Base-by-base conservation (phyloP, 1,140 invertebrate genomes). In the Pogonomyrmex barbatus region DNA sequence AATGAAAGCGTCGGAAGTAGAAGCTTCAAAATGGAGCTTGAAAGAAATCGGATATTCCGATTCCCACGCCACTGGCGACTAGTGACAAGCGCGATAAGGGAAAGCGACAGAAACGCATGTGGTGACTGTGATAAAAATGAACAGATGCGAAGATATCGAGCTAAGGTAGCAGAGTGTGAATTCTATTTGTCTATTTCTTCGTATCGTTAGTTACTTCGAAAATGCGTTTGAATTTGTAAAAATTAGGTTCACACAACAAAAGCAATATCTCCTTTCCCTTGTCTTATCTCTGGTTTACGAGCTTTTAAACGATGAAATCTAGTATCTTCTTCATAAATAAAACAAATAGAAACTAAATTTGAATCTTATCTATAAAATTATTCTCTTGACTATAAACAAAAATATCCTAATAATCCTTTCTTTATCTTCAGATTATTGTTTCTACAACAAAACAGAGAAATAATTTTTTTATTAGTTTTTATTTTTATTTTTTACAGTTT, bases 71-170 rank as follows among this genome's bases (percentile, higher is more conserved):
- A 89, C 56, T 87, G 89, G 30, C 47, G 17, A 62, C 30, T 65
- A 52, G 24, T 65, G 85, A 89, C 86, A 87, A 84, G 52, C 33
- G n/a, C 52, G 89, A 90, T 90, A 90, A 90, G 79, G 36, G 24
- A 47, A 81, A 45, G 12, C 24, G 76, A 50, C 54, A 76, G 67
- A 60, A 24, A 82, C 75, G 75, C 75, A 71, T 73, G 85, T 78
- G 73, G 9, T 76, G 67, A 76, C 65, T 60, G 67, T 84, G 88
- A 89, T 90, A 90, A 90, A 90, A 81, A 42, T 63, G 79, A 90
- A 89, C 89, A 90, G 88, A 90, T 89, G 88, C 68, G 78, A 36
- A 75, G 81, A 87, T 89, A 87, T 83, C 70, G 36, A 14, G 60
- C 82, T 75, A 71, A 71, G 67, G 67, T 67, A 4, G 12, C 33